Conservation (phyloP, 2,888 invertebrate genomes). For the Drosophila multiciliata region DNA sequence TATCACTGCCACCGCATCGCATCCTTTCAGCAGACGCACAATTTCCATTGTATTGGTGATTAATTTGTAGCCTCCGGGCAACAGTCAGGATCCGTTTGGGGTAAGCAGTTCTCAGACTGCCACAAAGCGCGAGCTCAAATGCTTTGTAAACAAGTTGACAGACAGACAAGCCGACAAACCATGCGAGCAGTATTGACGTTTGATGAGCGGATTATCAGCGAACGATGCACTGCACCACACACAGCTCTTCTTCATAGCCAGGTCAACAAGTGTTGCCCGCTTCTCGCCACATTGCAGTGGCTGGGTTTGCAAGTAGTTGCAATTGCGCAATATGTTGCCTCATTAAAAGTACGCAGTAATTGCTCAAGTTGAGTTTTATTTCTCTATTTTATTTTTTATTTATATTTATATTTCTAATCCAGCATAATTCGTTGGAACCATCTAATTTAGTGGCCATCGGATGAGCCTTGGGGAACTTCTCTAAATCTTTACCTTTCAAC, state of each 20-base stretch:
- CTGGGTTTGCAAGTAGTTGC: constrained; percentile 8
- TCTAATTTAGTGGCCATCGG: constrained; percentile 9
- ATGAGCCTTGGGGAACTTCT: background rate
- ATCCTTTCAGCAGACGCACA: constrained; percentile 60
- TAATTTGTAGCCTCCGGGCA: constrained; percentile 72
- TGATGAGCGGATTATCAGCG: constrained; percentile 79
- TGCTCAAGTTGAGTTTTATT: background rate
- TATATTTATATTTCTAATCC: background rate
- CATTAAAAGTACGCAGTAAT: background rate
- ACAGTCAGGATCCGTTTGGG: constrained; percentile 27
- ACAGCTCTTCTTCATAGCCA: constrained; percentile 5
- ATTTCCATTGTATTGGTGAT: constrained; percentile 77
- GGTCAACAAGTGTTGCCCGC: constrained; percentile 52
- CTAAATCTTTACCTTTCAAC: constrained; percentile 12
- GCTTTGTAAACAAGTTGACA: constrained; percentile 76
- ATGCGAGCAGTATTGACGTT: constrained; percentile 72
- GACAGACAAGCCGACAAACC: constrained; percentile 36
- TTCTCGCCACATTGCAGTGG: constrained; percentile 24
- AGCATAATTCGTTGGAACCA: background rate
- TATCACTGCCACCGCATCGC: constrained; percentile 46
- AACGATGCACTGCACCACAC: constrained; percentile 24
- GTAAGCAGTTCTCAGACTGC: constrained; percentile 26
- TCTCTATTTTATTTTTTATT: background rate
- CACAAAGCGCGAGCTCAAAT: constrained; percentile 31
- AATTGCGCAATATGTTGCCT: constrained; percentile 13